A percentile compares a stretch with the other conserved stretches of the same genome.
phyloP scores from a whole-genome alignment of 2,113 vertebrate genomes.

The Apteryx mantelli region DNA sequence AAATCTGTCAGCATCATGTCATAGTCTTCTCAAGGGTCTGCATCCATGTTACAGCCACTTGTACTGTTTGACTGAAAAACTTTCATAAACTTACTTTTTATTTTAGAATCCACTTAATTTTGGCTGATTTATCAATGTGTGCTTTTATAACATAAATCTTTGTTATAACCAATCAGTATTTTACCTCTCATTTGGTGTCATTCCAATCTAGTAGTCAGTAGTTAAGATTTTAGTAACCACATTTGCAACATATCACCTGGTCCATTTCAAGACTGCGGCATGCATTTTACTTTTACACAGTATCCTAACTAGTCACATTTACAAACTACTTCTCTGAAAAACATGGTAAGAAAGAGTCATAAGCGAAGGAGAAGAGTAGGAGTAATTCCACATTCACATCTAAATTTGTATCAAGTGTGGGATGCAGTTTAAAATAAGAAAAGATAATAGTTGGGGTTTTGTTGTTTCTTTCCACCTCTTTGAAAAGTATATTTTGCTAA shows the following conservation, averaged over 20 bases:
- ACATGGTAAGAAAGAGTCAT: constrained; percentile 10
- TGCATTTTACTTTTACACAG: background rate
- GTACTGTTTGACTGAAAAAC: background rate
- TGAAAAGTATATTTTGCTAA: constrained; percentile 18
- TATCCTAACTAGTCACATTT: background rate
- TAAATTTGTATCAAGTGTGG: constrained; percentile 63
- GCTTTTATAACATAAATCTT: background rate
- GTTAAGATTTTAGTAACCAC: background rate
- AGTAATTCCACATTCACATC: constrained; percentile 48
- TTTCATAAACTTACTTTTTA: background rate
- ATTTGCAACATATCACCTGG: accelerated
- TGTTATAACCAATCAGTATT: background rate
- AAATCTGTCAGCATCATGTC: background rate
- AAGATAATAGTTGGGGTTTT: constrained; percentile 51
- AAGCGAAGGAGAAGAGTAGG: constrained; percentile 57
- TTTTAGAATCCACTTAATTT: background rate
- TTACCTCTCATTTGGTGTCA: background rate
- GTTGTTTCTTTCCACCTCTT: constrained; percentile 48
- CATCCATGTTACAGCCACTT: background rate
- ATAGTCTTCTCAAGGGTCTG: accelerated
- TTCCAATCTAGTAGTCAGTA: background rate
- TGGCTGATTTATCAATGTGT: background rate
- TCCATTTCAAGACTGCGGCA: background rate
- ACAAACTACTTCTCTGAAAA: constrained; percentile 34
- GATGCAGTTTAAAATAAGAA: constrained; percentile 64